Evolutionary conservation across 2,888 invertebrate genomes (phyloP).

Genomic region (Invenusta paracnida): DNA sequence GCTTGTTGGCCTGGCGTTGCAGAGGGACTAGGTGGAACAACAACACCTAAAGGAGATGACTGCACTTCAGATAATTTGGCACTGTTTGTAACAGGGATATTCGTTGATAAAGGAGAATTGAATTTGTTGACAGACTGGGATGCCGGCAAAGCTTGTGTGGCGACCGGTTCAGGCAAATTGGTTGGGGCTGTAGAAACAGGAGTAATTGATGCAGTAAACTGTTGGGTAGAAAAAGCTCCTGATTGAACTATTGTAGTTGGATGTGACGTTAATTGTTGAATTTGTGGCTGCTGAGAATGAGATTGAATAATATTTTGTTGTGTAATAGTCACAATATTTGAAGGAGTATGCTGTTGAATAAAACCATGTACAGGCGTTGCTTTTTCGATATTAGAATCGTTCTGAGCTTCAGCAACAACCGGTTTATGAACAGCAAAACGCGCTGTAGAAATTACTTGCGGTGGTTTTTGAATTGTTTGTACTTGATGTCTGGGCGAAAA

Average conservation of each 20-base stretch:
- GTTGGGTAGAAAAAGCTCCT: neutral
- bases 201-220: neutral
- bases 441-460: neutral
- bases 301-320: neutral
- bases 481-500: neutral
- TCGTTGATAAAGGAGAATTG: neutral
- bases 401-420: neutral
- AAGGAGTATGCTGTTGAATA: neutral
- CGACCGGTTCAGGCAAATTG: neutral
- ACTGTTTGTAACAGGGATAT: neutral
- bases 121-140: neutral
- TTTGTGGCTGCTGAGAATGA: neutral
- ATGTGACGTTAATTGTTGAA: neutral
- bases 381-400: neutral
- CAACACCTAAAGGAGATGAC: neutral
- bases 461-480: neutral
- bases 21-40: neutral
- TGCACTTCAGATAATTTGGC: neutral
- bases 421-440: conserved; percentile 20
- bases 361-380: neutral
- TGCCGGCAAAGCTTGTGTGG: neutral
- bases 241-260: neutral
- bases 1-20: neutral
- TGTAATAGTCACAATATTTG: neutral
- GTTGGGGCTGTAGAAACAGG: neutral